These are phyloP conservation scores for Campylomormyrus tamandua DNA, from an alignment of 2,113 vertebrate genomes.

Conservation along the genomic window DNA sequence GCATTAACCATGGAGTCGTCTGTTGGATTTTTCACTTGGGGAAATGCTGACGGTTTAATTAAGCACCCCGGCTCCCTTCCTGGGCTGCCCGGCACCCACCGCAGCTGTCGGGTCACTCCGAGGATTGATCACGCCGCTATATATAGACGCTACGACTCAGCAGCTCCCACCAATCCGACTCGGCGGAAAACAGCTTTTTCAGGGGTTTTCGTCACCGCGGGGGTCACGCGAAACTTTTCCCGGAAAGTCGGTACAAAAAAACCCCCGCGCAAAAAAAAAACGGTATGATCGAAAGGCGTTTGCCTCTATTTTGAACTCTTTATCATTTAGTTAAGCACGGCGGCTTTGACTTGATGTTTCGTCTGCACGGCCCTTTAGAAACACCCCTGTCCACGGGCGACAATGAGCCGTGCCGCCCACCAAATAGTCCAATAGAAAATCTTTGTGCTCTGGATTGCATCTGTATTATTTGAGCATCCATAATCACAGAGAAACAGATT, in stretches of 20 bases:
- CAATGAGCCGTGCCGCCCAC: background rate
- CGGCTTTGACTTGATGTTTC: background rate
- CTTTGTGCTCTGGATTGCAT: background rate
- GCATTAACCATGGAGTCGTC: constrained; percentile 1
- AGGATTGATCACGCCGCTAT: constrained; percentile 22
- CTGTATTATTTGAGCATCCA: background rate
- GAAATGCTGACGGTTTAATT: constrained; percentile 19
- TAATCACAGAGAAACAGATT: background rate
- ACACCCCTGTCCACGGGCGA: background rate
- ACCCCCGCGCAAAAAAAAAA: background rate
- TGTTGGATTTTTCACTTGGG: constrained; percentile 3
- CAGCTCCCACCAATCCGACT: constrained; percentile 12
- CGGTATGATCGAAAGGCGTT: background rate
- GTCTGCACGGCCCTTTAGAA: background rate
- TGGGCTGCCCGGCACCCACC: background rate
- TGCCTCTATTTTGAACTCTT: background rate
- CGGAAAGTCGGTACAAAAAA: background rate
- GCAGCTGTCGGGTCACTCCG: constrained; percentile 15
- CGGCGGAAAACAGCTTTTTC: background rate
- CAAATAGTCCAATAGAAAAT: background rate
- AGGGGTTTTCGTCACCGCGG: background rate
- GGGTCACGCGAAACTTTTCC: background rate
- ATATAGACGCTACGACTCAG: constrained; percentile 21
- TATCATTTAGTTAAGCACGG: background rate
- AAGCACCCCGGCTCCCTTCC: constrained; percentile 6